A percentile compares a stretch with the other conserved stretches of the same genome.
These are phyloP conservation scores for Phoenicopterus ruber DNA, from an alignment of 2,113 vertebrate species.

Conservation along the genomic window DNA sequence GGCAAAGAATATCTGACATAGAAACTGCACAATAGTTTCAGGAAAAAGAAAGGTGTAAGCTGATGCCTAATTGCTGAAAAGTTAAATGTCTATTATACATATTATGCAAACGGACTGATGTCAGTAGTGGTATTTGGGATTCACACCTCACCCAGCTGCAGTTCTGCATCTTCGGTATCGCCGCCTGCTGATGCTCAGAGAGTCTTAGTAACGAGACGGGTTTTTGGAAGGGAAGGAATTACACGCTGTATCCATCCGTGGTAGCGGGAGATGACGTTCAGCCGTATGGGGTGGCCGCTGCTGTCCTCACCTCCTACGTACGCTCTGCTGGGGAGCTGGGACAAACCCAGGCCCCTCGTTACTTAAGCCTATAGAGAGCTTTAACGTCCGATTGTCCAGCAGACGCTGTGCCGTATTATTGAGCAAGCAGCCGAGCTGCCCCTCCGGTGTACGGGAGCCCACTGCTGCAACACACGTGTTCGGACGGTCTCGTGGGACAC, in stretches of 20 bases:
- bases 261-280: accelerated
- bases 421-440: background rate
- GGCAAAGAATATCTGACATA: background rate
- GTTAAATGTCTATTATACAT: background rate
- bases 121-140: background rate
- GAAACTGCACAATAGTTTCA: background rate
- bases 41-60: background rate
- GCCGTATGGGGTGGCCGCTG: accelerated
- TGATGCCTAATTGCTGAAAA: background rate
- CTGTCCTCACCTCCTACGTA: accelerated
- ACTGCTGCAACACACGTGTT: too few relatives aligned
- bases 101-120: background rate
- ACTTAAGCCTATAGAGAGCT: background rate
- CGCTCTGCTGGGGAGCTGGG: background rate
- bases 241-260: too few relatives aligned
- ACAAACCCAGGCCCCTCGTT: background rate
- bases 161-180: background rate
- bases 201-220: background rate
- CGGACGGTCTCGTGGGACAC: accelerated
- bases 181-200: background rate
- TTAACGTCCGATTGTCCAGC: background rate
- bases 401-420: background rate
- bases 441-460: background rate
- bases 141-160: background rate
- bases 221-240: background rate